Evolutionary conservation across 2,113 vertebrate species (phyloP).

Genomic region (Periophthalmus modestus): DNA sequence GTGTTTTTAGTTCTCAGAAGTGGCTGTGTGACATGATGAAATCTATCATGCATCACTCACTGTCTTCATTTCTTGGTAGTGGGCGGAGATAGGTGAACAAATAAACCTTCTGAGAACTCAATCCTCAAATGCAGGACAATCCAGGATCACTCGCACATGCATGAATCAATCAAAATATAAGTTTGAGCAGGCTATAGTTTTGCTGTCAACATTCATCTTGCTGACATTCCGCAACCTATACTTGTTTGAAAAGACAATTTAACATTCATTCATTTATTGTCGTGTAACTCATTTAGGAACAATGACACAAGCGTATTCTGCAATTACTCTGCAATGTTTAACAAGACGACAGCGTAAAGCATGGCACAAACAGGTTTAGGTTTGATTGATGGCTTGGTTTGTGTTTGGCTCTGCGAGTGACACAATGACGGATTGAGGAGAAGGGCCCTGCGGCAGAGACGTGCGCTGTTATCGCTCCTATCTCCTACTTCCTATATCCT

Average conservation of each 20-base stretch:
- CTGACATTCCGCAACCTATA: background rate
- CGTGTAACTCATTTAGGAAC: background rate
- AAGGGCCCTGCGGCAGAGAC: constrained; percentile 37
- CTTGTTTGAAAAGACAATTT: background rate
- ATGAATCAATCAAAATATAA: too few relatives aligned
- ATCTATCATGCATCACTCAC: too few relatives aligned
- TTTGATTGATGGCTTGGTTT: constrained; percentile 15
- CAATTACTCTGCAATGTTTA: background rate
- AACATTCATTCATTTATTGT: background rate
- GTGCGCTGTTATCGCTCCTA: constrained; percentile 25
- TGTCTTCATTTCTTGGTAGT: too few relatives aligned
- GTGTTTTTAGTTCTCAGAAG: too few relatives aligned
- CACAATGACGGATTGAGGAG: constrained; percentile 53
- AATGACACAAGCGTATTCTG: background rate
- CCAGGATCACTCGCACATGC: too few relatives aligned
- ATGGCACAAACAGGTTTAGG: constrained; percentile 23
- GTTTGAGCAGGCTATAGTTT: too few relatives aligned
- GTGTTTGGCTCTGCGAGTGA: constrained; percentile 28
- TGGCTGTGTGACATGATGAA: too few relatives aligned
- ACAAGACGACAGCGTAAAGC: background rate
- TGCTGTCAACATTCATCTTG: background rate
- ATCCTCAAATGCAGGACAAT: too few relatives aligned
- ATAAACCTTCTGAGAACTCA: too few relatives aligned
- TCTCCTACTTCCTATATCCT: background rate
- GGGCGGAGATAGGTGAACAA: too few relatives aligned